Evolutionary conservation across 2,888 invertebrate species (phyloP).

Genomic region (Leptopilina drosophilae): DNA sequence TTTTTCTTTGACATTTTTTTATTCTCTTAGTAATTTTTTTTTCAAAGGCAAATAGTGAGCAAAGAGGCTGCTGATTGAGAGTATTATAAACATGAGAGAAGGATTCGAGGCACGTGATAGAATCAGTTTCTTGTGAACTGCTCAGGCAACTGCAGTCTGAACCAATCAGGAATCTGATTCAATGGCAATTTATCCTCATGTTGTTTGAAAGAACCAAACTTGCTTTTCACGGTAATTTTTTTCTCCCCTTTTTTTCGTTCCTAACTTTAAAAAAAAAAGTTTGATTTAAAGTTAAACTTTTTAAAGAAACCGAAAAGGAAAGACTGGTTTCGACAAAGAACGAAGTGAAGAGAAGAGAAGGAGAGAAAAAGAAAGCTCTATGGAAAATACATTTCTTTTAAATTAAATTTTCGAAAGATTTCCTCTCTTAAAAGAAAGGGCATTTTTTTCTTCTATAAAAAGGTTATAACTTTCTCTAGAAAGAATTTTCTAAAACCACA

Average conservation of each 20-base stretch:
- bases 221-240: slow-evolving; percentile 30
- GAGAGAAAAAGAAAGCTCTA: not conserved
- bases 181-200: slow-evolving; percentile 34
- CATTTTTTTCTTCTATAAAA: no score
- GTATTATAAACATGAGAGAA: slow-evolving; percentile 18
- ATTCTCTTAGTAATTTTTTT: no score
- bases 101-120: slow-evolving; percentile 40
- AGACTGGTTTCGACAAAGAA: not conserved
- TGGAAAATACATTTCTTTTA: no score
- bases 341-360: not conserved
- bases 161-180: slow-evolving; percentile 39
- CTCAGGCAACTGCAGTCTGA: slow-evolving; percentile 27
- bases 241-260: not conserved
- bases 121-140: slow-evolving; percentile 36
- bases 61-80: slow-evolving; percentile 15
- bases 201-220: slow-evolving; percentile 28
- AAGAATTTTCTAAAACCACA: no score
- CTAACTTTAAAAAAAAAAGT: slow-evolving; percentile 11
- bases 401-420: no score
- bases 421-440: no score
- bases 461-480: no score
- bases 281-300: slow-evolving; percentile 6
- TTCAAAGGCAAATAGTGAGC: slow-evolving; percentile 4
- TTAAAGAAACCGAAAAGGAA: slow-evolving; percentile 31
- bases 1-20: not conserved